Conservation (phyloP, 2,113 vertebrate species). For the Tiliqua scincoides region DNA sequence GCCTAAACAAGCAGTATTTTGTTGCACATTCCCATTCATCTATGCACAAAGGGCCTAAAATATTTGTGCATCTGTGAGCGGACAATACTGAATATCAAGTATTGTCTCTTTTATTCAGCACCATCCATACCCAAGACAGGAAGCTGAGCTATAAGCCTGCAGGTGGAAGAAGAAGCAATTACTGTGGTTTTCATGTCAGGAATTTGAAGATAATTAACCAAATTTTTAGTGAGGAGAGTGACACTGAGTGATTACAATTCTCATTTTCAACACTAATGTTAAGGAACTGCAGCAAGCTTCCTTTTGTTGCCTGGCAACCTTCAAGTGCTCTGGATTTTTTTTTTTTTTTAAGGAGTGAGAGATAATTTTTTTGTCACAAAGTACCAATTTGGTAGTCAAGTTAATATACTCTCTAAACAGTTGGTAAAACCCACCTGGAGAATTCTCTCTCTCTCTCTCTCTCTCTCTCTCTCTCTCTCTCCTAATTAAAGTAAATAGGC, state of each 20-base stretch:
- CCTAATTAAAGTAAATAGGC: slow-evolving; percentile 28
- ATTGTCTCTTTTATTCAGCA: background rate
- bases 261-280: slow-evolving; percentile 41
- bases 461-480: slow-evolving; percentile 3
- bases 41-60: background rate
- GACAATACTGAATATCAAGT: background rate
- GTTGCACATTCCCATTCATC: background rate
- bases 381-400: slow-evolving; percentile 45
- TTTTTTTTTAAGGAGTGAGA: slow-evolving; percentile 31
- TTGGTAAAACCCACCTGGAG: slow-evolving; percentile 39
- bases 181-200: slow-evolving; percentile 6
- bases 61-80: background rate
- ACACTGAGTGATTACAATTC: slow-evolving; percentile 47
- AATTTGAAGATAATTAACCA: slow-evolving; percentile 51
- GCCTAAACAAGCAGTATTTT: too few species aligned
- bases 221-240: slow-evolving; percentile 49
- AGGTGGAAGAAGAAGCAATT: slow-evolving; percentile 17
- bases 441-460: background rate
- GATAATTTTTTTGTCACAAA: slow-evolving; percentile 39
- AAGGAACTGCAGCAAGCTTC: slow-evolving; percentile 46
- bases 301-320: slow-evolving; percentile 60
- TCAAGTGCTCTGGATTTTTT: slow-evolving; percentile 47
- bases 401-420: slow-evolving; percentile 27
- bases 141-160: background rate
- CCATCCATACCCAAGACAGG: background rate